Evolutionary conservation across 2,888 invertebrate genomes (phyloP), one percentile per base, ranked within the genome.

Genomic region (Mellilla xanthometata): DNA sequence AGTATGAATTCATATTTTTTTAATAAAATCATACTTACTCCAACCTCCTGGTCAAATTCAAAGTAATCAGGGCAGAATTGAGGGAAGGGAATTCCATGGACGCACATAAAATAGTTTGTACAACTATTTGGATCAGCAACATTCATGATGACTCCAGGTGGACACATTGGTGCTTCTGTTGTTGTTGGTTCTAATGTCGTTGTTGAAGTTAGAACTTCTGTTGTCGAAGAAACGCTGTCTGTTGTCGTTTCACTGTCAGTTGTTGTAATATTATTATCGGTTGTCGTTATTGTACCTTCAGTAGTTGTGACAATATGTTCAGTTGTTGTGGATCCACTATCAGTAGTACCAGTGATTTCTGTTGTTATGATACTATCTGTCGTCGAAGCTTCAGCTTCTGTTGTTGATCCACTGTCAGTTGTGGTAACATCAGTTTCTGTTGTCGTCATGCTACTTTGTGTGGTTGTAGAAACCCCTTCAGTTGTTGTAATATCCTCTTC

Each of bases 81-180:
- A 1, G 52, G 48, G 12, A 53, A 24, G 0, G 46, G 33, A 27
- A 42, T 38, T 5, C 42, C 39, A 10, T 24, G 33, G 1, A 40
- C 30, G 12, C 52, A 53, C 46, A 53, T 40, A 13, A 36, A 53
- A 13, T 52, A 52, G 1, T 44, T 38, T 28, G 41, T 34, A 26
- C 52, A 52, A 8, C 44, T 44, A 0, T 49, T 41, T n/a, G 49
- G 49, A 9, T 50, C 32, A 0, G 50, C 35, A 2, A 54, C 24
- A 22, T 39, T 35, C 6, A 5, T 15, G 7, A 50, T 32, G 2
- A 40, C 27, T 9, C 48, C 52, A 6, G 32, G 27, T 3, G 44
- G 44, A 31, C 52, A 52, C 2, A 48, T 3, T 1, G 34, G 35
- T 1, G 41, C 38, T 36, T 36, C 40, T 19, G 40, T 31, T 7